Evolutionary conservation across 2,888 invertebrate species (phyloP), one percentile per base, ranked within the genome.

Genomic region (Clunio marinus): DNA sequence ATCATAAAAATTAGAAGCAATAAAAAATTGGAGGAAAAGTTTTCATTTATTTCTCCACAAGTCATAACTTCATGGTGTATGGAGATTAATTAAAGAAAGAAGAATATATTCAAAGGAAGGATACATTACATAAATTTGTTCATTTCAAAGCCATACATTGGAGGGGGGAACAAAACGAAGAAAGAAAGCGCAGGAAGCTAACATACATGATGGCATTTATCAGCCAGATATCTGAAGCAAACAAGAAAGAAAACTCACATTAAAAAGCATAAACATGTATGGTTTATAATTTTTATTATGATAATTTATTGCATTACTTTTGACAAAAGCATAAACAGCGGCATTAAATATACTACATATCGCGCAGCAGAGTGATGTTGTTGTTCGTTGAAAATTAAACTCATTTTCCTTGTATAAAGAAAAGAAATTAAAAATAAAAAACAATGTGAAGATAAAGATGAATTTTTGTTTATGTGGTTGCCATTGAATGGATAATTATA

Each of bases 261-360:
- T 68, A 68, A 58, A 57, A 58, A 58, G 45, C 58, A 68, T 66
- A 32, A 51, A 66, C 27, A 66, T 68, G 68, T 68, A 68, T 58
- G 58, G n/a, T 32, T 10, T 41, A 55, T 58, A 55, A 68, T 68
- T 57, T 68, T 68, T 68, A 68, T 68, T 55, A 67, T 67, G 20
- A 37, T 67, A 67, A 67, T 67, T 67, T 67, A 67, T 67, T 57
- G 66, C 66, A 67, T 35, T 68, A 58, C 68, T 68, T 68, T 68
- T 58, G 68, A 58, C 57, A 68, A 68, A 66, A 51, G 55, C 51
- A 66, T 66, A 66, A 66, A 66, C 28, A 51, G 28, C 63, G 25
- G 63, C 63, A 65, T 65, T 65, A 55, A 66, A 55, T 25, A 15
- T 25, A 57, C 27, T 15, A 45, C 8, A 45, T 15, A 45, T n/a